These are phyloP conservation scores for Prosopocoilus inquinatus DNA, from an alignment of 2,888 invertebrate species.

Conservation along the genomic window DNA sequence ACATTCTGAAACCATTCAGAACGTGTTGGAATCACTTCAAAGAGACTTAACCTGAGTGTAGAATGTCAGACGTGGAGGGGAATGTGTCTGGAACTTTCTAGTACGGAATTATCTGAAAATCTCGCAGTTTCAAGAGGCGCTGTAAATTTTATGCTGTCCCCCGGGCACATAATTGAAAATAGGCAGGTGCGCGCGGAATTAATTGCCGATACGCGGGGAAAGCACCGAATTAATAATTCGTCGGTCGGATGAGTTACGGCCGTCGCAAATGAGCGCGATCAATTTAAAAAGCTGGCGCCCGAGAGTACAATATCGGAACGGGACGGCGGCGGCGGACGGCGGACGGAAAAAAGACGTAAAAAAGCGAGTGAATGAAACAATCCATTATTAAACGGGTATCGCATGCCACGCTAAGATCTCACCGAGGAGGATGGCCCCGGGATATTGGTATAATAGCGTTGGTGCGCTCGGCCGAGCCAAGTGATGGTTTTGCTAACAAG, in stretches of 20 bases:
- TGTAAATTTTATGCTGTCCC: too few relatives aligned
- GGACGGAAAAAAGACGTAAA: constrained; percentile 1
- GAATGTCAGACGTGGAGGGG: too few relatives aligned
- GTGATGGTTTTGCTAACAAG: constrained; percentile 51
- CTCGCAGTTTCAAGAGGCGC: too few relatives aligned
- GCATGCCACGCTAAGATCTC: background rate
- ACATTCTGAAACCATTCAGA: too few relatives aligned
- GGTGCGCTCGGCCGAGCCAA: constrained; percentile 33
- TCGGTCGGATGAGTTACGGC: background rate
- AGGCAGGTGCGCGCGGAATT: background rate
- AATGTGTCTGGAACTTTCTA: too few relatives aligned
- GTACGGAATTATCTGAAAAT: too few relatives aligned
- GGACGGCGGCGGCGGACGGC: background rate
- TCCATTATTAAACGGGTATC: constrained; percentile 4
- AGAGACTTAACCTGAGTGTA: too few relatives aligned
- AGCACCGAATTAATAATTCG: background rate
- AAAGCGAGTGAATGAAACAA: constrained; percentile 1
- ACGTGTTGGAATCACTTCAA: too few relatives aligned
- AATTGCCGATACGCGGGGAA: background rate
- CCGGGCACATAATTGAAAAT: too few relatives aligned
- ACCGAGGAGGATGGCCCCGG: constrained; percentile 25
- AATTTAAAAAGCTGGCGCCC: background rate
- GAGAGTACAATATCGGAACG: background rate
- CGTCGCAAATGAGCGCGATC: background rate
- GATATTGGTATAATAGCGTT: constrained; percentile 34